A percentile compares a stretch with the other conserved stretches of the same genome.
phyloP scores from a whole-genome alignment of 2,888 invertebrate species.

The Sesamia inferens region DNA sequence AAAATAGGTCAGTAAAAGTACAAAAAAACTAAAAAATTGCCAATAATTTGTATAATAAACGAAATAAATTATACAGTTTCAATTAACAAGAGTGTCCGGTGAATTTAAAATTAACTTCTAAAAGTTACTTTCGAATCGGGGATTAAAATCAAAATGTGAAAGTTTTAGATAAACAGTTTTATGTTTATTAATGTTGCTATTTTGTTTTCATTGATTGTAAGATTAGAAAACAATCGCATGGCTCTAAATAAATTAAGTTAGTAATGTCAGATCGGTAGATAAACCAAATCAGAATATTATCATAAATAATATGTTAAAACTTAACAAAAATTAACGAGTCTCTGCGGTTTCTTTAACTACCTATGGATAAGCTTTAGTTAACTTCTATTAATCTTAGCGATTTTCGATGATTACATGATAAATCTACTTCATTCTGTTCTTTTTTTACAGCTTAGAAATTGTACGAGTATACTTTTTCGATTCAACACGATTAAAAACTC shows the following conservation, averaged over 20 bases:
- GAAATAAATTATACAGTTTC: slow-evolving; percentile 46
- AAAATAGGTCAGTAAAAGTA: slow-evolving; percentile 15
- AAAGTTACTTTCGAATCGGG: slow-evolving; percentile 54
- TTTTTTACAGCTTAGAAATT: too few relatives aligned
- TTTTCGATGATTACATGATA: not conserved
- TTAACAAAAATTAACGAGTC: not conserved
- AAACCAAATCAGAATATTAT: slow-evolving; percentile 21
- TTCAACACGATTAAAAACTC: not conserved
- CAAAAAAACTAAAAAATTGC: slow-evolving; percentile 43
- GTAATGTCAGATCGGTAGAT: not conserved
- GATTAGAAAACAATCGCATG: slow-evolving; percentile 27
- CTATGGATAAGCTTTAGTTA: not conserved
- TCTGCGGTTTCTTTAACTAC: not conserved
- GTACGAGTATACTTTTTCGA: too few relatives aligned
- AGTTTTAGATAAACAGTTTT: slow-evolving; percentile 41
- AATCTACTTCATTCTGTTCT: not conserved
- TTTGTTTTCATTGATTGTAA: slow-evolving; percentile 35
- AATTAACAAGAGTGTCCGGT: slow-evolving; percentile 35
- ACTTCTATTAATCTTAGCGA: not conserved
- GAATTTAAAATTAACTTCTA: slow-evolving; percentile 30
- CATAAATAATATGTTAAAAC: not conserved
- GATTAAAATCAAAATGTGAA: slow-evolving; percentile 57
- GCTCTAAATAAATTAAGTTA: slow-evolving; percentile 13
- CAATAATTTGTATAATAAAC: slow-evolving; percentile 40
- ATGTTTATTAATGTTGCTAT: slow-evolving; percentile 48